phyloP scores from a whole-genome alignment of 2,113 vertebrate species.

The Ochotona princeps region DNA sequence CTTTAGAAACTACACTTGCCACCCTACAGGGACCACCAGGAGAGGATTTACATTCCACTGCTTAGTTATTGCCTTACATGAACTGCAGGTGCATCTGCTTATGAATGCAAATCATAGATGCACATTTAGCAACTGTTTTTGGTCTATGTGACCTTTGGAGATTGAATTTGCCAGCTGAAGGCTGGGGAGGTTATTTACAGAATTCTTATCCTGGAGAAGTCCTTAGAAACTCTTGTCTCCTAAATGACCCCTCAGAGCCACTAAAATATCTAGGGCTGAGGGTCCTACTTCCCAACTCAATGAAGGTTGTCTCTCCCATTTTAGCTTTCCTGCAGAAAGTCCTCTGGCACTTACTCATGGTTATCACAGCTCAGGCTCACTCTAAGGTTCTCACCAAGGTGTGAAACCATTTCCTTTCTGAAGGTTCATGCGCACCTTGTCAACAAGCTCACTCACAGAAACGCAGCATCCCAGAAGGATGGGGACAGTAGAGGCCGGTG shows the following conservation, averaged over 20 bases:
- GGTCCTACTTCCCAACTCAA: not conserved
- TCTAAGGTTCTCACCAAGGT: not conserved
- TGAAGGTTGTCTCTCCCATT: not conserved
- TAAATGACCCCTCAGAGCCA: not conserved
- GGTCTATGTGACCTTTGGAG: conserved; percentile 71
- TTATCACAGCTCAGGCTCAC: not conserved
- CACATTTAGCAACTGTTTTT: conserved; percentile 76
- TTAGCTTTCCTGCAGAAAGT: not conserved
- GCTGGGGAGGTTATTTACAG: conserved; percentile 43
- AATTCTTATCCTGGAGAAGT: not conserved
- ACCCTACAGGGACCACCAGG: not conserved
- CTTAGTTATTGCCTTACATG: conserved; percentile 5
- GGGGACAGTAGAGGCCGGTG: no score
- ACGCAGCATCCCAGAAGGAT: not conserved
- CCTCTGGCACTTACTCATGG: not conserved
- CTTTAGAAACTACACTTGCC: not conserved
- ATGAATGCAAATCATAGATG: conserved; percentile 66
- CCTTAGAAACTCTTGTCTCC: conserved; percentile 3
- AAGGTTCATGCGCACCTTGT: not conserved
- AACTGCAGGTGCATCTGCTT: conserved; percentile 75
- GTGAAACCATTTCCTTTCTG: not conserved
- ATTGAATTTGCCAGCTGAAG: conserved; percentile 32
- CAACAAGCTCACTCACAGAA: not conserved
- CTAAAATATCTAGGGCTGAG: not conserved
- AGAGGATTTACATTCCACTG: conserved; percentile 27